These are phyloP conservation scores for Megaceryle torquata DNA, from an alignment of 2,113 vertebrate species.

Conservation along the genomic window DNA sequence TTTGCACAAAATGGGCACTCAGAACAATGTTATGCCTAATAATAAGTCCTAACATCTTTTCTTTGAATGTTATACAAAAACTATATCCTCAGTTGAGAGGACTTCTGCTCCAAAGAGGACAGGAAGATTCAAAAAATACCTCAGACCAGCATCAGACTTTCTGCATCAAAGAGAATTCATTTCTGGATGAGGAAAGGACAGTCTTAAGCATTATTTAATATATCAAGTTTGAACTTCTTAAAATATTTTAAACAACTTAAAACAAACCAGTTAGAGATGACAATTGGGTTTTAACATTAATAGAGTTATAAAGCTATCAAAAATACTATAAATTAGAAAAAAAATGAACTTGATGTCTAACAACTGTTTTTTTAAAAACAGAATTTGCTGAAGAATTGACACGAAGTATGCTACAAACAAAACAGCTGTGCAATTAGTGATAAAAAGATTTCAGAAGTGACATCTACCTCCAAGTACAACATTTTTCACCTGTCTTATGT, in stretches of 20 bases:
- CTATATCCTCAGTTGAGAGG: neutral
- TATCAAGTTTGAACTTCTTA: neutral
- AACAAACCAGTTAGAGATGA: neutral
- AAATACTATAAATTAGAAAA: neutral
- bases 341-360: neutral
- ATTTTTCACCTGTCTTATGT: constrained; percentile 42
- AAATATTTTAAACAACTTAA: neutral
- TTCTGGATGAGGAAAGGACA: neutral
- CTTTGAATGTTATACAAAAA: neutral
- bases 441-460: constrained; percentile 6
- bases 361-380: neutral
- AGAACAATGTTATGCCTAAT: neutral
- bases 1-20: neutral
- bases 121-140: neutral
- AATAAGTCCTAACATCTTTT: neutral
- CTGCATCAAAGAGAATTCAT: neutral
- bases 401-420: neutral
- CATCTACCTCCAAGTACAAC: constrained; percentile 29
- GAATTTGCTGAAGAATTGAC: neutral
- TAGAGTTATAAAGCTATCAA: neutral
- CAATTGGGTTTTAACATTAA: neutral
- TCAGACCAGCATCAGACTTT: neutral
- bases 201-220: neutral
- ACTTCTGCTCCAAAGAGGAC: neutral
- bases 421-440: constrained; percentile 13